Conservation (phyloP, 92 coral and sea anemone species). For the Zoanthus sociatus region DNA sequence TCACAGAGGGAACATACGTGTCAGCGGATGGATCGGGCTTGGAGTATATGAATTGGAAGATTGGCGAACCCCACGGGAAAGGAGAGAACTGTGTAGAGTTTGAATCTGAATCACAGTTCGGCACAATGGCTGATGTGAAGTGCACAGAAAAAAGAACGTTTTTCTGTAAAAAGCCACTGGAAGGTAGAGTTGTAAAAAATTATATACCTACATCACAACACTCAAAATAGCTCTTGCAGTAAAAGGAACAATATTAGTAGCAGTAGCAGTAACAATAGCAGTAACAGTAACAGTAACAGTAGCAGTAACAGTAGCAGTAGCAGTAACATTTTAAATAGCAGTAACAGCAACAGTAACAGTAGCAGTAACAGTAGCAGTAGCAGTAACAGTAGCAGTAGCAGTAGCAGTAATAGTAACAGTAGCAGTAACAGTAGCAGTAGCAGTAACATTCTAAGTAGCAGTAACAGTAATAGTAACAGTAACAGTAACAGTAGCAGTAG, state of each 20-base stretch:
- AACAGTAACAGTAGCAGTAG: too few relatives aligned
- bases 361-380: too few relatives aligned
- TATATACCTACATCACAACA: not conserved
- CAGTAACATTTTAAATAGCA: too few relatives aligned
- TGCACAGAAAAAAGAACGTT: slow-evolving; percentile 68
- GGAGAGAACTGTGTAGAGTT: slow-evolving; percentile 80
- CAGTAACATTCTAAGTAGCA: not conserved
- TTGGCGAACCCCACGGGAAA: slow-evolving; percentile 87
- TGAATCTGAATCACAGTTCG: slow-evolving; percentile 62
- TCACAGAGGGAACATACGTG: slow-evolving; percentile 79
- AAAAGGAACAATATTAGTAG: too few relatives aligned
- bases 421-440: too few relatives aligned
- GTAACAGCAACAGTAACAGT: too few relatives aligned
- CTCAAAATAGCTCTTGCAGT: too few relatives aligned
- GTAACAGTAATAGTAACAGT: not conserved
- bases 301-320: too few relatives aligned
- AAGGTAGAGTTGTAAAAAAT: slow-evolving; percentile 47
- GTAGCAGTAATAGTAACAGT: too few relatives aligned
- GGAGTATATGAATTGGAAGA: slow-evolving; percentile 78
- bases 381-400: too few relatives aligned
- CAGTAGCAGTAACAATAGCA: too few relatives aligned
- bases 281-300: too few relatives aligned
- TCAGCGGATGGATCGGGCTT: slow-evolving; percentile 79
- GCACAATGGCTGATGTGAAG: slow-evolving; percentile 74
- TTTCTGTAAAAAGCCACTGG: slow-evolving; percentile 84